Evolutionary conservation across 2,888 invertebrate species (phyloP).

Genomic region (Apamea crenata): DNA sequence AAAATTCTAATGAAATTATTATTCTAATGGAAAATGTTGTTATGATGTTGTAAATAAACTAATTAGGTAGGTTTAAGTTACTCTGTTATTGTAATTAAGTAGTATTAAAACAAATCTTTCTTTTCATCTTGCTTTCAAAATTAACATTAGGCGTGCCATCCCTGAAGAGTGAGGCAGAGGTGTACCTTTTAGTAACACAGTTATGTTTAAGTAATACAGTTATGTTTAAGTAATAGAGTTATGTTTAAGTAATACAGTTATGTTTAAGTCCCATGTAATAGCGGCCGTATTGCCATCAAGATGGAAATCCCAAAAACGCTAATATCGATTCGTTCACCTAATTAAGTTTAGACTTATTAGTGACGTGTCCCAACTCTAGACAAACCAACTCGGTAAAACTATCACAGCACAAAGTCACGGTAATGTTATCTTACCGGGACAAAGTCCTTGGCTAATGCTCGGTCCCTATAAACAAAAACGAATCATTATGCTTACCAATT

Average conservation of each 20-base stretch:
- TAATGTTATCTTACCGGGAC: too few relatives aligned
- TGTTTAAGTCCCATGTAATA: too few relatives aligned
- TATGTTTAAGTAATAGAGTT: too few relatives aligned
- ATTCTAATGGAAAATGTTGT: not conserved
- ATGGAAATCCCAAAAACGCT: too few relatives aligned
- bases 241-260: too few relatives aligned
- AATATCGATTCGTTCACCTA: not conserved
- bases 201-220: too few relatives aligned
- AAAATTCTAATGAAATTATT: conserved; percentile 5
- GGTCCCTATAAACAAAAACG: too few relatives aligned
- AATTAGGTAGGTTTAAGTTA: not conserved
- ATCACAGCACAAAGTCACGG: conserved; percentile 12
- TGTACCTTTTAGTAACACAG: too few relatives aligned
- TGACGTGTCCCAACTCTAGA: conserved; percentile 30
- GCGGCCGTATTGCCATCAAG: too few relatives aligned
- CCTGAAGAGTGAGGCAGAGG: too few relatives aligned
- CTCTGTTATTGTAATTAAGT: not conserved
- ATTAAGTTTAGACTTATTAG: conserved; percentile 22
- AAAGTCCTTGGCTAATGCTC: too few relatives aligned
- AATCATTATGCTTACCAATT: too few relatives aligned
- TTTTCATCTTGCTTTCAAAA: not conserved
- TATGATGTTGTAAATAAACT: not conserved
- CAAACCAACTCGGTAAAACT: conserved; percentile 11
- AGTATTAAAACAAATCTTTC: not conserved
- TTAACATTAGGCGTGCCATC: not conserved